Percentiles rank a stretch among this genome's conserved stretches.
Evolutionary conservation across 2,888 invertebrate species (phyloP).

Genomic region (Orthosia incerta): DNA sequence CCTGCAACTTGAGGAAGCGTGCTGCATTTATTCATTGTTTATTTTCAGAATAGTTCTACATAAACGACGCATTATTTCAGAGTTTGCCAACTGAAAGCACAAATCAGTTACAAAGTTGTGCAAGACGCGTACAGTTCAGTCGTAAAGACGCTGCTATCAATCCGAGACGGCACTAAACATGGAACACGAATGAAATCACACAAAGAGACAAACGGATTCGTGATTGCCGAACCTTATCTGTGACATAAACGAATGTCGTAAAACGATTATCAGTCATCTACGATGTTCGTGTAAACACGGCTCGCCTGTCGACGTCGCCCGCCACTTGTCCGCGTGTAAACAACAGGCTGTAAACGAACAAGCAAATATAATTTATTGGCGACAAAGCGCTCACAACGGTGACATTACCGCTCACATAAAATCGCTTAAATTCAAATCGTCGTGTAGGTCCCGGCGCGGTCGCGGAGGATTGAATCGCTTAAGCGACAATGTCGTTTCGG

Average conservation of each 20-base stretch:
- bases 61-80: constrained; percentile 37
- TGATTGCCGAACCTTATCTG: constrained; percentile 64
- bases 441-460: constrained; percentile 81
- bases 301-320: constrained; percentile 7
- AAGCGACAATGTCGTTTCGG: constrained; percentile 85
- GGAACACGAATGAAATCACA: constrained; percentile 59
- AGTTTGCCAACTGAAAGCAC: constrained; percentile 34
- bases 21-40: constrained; percentile 33
- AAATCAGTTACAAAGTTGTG: constrained; percentile 62
- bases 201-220: constrained; percentile 57
- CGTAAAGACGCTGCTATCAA: constrained; percentile 65
- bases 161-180: constrained; percentile 63
- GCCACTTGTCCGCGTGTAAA: constrained; percentile 50
- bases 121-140: constrained; percentile 56
- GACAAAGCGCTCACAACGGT: constrained; percentile 64
- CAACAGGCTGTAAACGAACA: constrained; percentile 59
- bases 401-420: constrained; percentile 73
- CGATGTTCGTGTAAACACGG: constrained; percentile 62
- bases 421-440: constrained; percentile 83
- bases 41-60: constrained; percentile 29
- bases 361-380: constrained; percentile 66
- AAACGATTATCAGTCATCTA: constrained; percentile 69
- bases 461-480: constrained; percentile 86
- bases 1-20: constrained; percentile 5
- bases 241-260: constrained; percentile 66